Conservation (phyloP, 2,797 vertebrate species). For the Parauchenoglanis ngamensis region DNA sequence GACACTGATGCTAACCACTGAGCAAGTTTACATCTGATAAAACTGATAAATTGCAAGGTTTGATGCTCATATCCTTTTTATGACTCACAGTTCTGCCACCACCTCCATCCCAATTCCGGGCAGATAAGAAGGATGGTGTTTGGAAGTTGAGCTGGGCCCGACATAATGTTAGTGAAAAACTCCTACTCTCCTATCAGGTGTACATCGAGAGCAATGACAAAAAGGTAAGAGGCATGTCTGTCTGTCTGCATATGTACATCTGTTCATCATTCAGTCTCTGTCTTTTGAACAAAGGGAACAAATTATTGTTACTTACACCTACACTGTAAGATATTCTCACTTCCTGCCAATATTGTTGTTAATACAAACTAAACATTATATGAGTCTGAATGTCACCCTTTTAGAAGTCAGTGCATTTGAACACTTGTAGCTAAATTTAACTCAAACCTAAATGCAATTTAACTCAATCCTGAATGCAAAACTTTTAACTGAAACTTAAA, state of each 20-base stretch:
- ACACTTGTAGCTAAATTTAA: neutral
- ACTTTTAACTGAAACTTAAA: neutral
- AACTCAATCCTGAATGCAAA: neutral
- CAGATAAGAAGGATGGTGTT: neutral
- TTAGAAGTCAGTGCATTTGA: neutral
- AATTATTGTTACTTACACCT: neutral
- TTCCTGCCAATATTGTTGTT: neutral
- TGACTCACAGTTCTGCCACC: slow-evolving; percentile 41
- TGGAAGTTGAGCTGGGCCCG: slow-evolving; percentile 38
- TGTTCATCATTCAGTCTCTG: neutral
- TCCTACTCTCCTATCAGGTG: neutral
- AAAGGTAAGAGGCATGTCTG: neutral
- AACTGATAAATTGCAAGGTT: neutral
- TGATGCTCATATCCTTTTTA: neutral
- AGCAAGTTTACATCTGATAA: neutral
- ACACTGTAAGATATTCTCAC: neutral
- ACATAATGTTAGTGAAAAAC: rapidly evolving
- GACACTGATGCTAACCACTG: neutral
- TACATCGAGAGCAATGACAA: neutral
- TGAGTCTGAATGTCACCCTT: neutral
- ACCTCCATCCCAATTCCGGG: neutral
- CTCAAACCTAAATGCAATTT: neutral
- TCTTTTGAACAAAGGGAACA: neutral
- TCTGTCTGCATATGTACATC: neutral
- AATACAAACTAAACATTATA: neutral